phyloP scores from a whole-genome alignment of 2,888 invertebrate species.

The Agapetus fuscipes region DNA sequence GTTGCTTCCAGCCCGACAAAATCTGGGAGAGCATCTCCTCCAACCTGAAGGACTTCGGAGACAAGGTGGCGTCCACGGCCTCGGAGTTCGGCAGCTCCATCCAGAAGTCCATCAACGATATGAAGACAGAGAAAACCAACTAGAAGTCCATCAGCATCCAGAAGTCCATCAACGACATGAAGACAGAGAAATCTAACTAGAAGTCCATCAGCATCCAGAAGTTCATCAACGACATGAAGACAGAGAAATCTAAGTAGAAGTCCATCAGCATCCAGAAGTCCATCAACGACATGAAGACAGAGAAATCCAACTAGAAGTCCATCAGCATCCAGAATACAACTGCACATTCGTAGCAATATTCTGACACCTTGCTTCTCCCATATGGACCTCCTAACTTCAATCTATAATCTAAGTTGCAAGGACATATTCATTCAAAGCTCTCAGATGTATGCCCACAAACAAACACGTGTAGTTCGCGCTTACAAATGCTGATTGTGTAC shows the following conservation, averaged over 20 bases:
- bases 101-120: slow-evolving; percentile 2
- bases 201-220: slow-evolving; percentile 13
- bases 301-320: no score
- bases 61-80: slow-evolving; percentile 12
- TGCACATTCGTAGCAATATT: no score
- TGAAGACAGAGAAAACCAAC: background rate
- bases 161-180: background rate
- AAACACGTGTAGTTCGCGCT: no score
- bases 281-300: background rate
- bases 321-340: no score
- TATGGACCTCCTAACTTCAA: no score
- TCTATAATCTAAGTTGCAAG: no score
- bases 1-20: slow-evolving; percentile 17
- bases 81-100: slow-evolving; percentile 14
- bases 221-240: background rate
- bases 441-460: no score
- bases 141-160: slow-evolving; percentile 15
- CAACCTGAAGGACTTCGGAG: slow-evolving; percentile 17
- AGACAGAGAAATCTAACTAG: slow-evolving; percentile 1
- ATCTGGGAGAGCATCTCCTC: slow-evolving; percentile 4
- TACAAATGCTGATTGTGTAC: no score
- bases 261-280: slow-evolving; percentile 11
- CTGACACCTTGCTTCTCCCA: no score
- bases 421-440: no score
- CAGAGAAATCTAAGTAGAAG: slow-evolving; percentile 7